Evolutionary conservation across 2,888 invertebrate species (phyloP).

Genomic region (Rhamnusium bicolor): DNA sequence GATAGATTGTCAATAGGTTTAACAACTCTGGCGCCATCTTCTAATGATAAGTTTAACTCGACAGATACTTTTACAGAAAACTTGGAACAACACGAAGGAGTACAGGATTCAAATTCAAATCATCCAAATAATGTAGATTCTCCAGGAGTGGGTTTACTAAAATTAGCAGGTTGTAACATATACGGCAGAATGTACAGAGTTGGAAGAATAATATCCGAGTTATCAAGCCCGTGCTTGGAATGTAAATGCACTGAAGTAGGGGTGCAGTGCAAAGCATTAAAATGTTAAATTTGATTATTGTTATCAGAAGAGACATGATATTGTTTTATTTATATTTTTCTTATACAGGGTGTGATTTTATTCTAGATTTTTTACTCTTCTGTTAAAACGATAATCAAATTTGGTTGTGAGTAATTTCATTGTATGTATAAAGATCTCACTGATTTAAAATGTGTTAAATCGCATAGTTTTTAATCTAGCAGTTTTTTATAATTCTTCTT

Average conservation of each 20-base stretch:
- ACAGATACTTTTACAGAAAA: neutral
- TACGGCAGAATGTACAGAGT: conserved; percentile 92
- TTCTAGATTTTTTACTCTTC: conserved; percentile 3
- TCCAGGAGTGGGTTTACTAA: conserved; percentile 76
- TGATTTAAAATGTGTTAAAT: conserved; percentile 23
- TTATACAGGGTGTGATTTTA: conserved; percentile 25
- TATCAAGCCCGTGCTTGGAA: conserved; percentile 86
- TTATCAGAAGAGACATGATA: neutral
- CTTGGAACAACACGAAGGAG: conserved; percentile 13
- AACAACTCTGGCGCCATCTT: conserved; percentile 35
- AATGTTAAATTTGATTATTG: conserved; percentile 40
- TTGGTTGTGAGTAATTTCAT: conserved; percentile 18
- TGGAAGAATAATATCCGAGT: conserved; percentile 85
- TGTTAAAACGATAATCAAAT: conserved; percentile 4
- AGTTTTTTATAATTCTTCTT: conserved; percentile 12
- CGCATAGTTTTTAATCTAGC: conserved; percentile 9
- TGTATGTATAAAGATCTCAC: conserved; percentile 42
- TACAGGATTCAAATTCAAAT: conserved; percentile 20
- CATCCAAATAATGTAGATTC: conserved; percentile 40
- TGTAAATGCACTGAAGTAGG: conserved; percentile 91
- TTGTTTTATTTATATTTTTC: neutral
- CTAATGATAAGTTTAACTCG: conserved; percentile 8
- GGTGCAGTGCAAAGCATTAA: conserved; percentile 80
- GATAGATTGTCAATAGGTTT: neutral
- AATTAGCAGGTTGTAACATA: conserved; percentile 91